These are phyloP conservation scores for Pyrocephalus nanus DNA, from an alignment of 2,797 vertebrate genomes.

Conservation along the genomic window DNA sequence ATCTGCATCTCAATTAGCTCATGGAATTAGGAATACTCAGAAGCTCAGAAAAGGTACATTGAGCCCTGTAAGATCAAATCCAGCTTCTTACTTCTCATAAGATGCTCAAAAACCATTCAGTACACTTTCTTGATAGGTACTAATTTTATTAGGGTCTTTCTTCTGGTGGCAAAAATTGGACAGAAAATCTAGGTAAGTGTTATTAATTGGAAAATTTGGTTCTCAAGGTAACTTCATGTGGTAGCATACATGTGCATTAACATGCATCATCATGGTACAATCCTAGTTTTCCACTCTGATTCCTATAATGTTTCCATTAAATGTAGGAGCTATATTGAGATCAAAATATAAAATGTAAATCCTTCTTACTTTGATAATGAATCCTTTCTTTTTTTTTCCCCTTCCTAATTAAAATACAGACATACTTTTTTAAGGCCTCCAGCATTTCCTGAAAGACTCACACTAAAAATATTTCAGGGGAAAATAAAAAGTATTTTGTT, in stretches of 20 bases:
- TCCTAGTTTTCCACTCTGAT: background rate
- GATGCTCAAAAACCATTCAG: background rate
- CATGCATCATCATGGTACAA: background rate
- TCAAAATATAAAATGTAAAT: background rate
- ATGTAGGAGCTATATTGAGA: background rate
- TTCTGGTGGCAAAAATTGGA: background rate
- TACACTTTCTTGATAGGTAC: background rate
- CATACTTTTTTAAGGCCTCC: background rate
- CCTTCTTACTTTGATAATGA: background rate
- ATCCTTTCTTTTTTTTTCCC: background rate
- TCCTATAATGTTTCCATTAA: background rate
- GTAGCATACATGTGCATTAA: background rate
- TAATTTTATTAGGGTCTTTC: background rate
- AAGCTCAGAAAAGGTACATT: background rate
- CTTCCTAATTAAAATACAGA: background rate
- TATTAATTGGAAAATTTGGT: background rate
- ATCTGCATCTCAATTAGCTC: background rate
- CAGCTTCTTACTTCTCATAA: background rate
- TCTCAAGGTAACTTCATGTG: background rate
- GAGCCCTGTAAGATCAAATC: background rate
- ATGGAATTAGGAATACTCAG: background rate
- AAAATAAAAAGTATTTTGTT: background rate
- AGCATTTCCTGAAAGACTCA: background rate
- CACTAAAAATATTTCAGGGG: background rate
- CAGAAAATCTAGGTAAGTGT: background rate